These are phyloP conservation scores for Papilio dardanus DNA, from an alignment of 1,140 invertebrate species.

Conservation along the genomic window DNA sequence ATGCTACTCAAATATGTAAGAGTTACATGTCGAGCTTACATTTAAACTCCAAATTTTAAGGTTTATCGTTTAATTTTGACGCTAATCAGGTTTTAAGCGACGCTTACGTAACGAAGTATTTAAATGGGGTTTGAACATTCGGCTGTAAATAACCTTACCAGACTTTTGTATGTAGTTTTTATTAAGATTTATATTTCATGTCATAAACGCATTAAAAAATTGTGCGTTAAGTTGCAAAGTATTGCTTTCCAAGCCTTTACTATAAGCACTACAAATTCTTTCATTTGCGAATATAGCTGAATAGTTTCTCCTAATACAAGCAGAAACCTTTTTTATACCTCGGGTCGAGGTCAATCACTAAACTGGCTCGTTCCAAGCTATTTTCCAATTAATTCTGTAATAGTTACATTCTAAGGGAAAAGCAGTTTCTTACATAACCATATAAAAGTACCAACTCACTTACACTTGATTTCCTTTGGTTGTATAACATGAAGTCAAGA, in stretches of 20 bases:
- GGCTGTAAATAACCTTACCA: no score
- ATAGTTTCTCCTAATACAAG: neutral
- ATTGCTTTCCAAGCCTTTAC: neutral
- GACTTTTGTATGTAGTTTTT: no score
- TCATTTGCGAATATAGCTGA: neutral
- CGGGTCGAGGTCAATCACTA: slow-evolving; percentile 7
- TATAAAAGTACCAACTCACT: neutral
- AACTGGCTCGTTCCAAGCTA: slow-evolving; percentile 9
- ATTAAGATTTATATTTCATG: no score
- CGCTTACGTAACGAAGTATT: no score
- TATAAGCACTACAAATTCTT: neutral
- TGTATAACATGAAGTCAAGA: neutral
- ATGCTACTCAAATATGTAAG: no score
- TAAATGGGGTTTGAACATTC: no score
- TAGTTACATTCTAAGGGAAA: neutral
- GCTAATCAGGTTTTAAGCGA: no score
- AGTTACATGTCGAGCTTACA: no score
- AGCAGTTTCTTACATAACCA: neutral
- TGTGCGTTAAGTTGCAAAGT: neutral
- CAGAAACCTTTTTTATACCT: neutral
- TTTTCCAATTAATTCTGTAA: slow-evolving; percentile 20
- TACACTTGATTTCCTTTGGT: neutral
- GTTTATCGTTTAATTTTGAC: no score
- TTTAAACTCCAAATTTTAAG: no score
- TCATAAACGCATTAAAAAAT: no score